phyloP scores from a whole-genome alignment of 53 echinoderm and acorn worm genomes.

The Stichopus horrens region DNA sequence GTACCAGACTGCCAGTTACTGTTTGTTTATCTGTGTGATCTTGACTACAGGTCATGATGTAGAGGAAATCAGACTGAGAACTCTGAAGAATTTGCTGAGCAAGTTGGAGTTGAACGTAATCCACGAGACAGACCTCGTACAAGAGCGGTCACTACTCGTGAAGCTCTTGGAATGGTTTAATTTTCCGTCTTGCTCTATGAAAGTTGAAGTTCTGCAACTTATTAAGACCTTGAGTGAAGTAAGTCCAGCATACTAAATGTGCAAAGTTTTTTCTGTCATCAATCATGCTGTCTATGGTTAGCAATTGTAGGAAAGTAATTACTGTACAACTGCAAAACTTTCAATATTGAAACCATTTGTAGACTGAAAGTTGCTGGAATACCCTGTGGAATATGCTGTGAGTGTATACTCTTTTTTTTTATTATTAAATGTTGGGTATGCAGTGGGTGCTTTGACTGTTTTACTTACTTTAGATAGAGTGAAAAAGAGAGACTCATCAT shows the following conservation, averaged over 20 bases:
- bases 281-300: too few species aligned
- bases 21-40: background rate
- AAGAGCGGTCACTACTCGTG: slow-evolving; percentile 71
- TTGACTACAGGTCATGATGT: slow-evolving; percentile 78
- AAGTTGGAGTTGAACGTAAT: slow-evolving; percentile 80
- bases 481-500: too few species aligned
- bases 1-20: background rate
- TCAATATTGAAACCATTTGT: too few species aligned
- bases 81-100: slow-evolving; percentile 75
- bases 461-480: too few species aligned
- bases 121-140: slow-evolving; percentile 68
- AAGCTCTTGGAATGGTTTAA: slow-evolving; percentile 93
- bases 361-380: too few species aligned
- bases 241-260: background rate
- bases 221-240: slow-evolving; percentile 75
- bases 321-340: too few species aligned
- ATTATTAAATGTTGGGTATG: too few species aligned
- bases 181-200: slow-evolving; percentile 61
- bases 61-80: slow-evolving; percentile 84
- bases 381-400: too few species aligned
- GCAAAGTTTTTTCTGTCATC: too few species aligned
- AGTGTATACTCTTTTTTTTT: too few species aligned
- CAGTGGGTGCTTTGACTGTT: too few species aligned
- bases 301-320: too few species aligned
- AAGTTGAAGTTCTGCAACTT: slow-evolving; percentile 68